Evolutionary conservation across 2,797 vertebrate genomes (phyloP).

Genomic region (Intellagama lesueurii): DNA sequence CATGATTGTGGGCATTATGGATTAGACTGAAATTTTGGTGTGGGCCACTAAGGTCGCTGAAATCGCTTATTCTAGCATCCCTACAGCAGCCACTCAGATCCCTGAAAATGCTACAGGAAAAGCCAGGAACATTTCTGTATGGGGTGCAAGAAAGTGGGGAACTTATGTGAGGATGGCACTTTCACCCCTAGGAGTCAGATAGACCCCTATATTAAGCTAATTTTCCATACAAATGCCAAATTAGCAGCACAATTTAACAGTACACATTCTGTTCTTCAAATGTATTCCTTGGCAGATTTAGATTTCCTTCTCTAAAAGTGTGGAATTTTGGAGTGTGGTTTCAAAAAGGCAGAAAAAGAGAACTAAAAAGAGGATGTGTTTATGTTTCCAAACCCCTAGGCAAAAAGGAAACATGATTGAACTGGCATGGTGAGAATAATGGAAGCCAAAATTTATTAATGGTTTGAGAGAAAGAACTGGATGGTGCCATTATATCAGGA

Average conservation of each 20-base stretch:
- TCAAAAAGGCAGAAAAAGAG: background rate
- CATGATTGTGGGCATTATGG: no score
- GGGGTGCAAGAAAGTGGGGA: no score
- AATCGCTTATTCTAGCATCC: no score
- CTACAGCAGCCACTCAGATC: no score
- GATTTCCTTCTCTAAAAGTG: background rate
- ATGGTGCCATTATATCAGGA: background rate
- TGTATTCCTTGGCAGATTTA: constrained; percentile 36
- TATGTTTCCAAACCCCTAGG: background rate
- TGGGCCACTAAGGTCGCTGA: no score
- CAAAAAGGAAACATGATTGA: background rate
- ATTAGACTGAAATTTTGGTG: no score
- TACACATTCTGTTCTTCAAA: constrained; percentile 23
- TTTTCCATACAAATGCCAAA: background rate
- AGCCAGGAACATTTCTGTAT: no score
- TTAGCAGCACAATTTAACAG: background rate
- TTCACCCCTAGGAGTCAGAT: no score
- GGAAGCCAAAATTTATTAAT: background rate
- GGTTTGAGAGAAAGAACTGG: background rate
- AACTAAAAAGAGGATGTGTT: background rate
- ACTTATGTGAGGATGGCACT: no score
- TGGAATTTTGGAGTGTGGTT: background rate
- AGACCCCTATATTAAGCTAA: background rate
- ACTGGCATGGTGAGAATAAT: background rate
- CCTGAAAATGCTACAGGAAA: no score